Base-by-base conservation (phyloP, 2,888 invertebrate species). In the Sesamia inferens region DNA sequence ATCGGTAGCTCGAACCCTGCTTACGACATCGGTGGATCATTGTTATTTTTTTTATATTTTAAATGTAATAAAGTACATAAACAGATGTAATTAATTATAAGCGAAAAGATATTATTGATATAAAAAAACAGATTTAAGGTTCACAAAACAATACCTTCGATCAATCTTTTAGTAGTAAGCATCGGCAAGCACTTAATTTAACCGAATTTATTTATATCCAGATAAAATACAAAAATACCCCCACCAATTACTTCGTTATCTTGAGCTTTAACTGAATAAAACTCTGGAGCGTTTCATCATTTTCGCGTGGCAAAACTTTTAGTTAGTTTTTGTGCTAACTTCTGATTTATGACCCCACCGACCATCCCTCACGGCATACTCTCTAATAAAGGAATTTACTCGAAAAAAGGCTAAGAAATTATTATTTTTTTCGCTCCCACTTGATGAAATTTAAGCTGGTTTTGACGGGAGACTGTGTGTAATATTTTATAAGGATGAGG, bases 321-420 rank as follows among this genome's bases (percentile, higher is more conserved):
- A 94, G 93, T 95, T 94, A 94, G 93, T 95, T 95, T 95, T 94
- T 94, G 94, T 90, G 89, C 87, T 87, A 92, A 92, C 92, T 92
- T 91, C 92, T 94, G 95, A 95, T 95, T 95, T 95, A 95, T 93
- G 94, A 91, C 87, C 89, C 81, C 85, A 87, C 87, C 86, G 87
- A 83, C 89, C 89, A 88, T 89, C 90, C 88, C 91, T 90, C 90
- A 90, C 90, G 90, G 88, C 89, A 88, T 86, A 88, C 88, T 89
- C 92, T 84, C 81, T 94, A 93, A 94, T 94, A 94, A 94, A 93
- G 90, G 92, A 92, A 91, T 93, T 92, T 91, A 88, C 88, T 85
- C 85, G 86, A 88, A 90, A 90, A 92, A 92, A 92, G 92, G 91
- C 90, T 91, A 87, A 88, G 86, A 88, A 91, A 92, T 93, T 92